Percentiles rank a stretch among this genome's conserved stretches.
These are phyloP conservation scores for Erythrocercus mccallii DNA, from an alignment of 2,113 vertebrate genomes.

Conservation along the genomic window DNA sequence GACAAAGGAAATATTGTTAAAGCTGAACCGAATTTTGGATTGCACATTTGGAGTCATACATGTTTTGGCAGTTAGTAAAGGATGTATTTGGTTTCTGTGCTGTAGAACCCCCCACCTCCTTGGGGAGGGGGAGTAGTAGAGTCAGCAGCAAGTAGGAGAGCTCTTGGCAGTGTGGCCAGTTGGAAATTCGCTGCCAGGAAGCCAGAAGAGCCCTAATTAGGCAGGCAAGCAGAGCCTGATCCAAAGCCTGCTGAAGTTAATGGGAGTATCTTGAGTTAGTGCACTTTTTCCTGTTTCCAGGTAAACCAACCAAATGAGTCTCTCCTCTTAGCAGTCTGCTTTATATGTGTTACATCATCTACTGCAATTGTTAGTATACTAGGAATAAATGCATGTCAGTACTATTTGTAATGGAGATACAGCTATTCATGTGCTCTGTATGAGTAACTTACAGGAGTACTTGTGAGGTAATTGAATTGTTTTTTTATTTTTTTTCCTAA, in stretches of 20 bases:
- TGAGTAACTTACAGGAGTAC: background rate
- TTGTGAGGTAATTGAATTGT: background rate
- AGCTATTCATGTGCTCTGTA: background rate
- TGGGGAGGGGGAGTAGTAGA: slow-evolving; percentile 40
- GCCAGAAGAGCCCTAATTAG: background rate
- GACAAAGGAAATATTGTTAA: slow-evolving; percentile 32
- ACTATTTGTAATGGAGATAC: background rate
- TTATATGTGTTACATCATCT: background rate
- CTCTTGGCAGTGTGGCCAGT: slow-evolving; percentile 4
- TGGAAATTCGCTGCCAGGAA: background rate
- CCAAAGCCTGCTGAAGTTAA: slow-evolving; percentile 13
- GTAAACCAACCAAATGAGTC: background rate
- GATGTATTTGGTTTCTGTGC: slow-evolving; percentile 27
- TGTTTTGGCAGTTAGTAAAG: slow-evolving; percentile 16
- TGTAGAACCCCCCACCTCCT: slow-evolving; percentile 30
- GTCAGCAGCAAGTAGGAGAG: slow-evolving; percentile 53
- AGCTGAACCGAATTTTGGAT: background rate
- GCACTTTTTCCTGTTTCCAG: background rate
- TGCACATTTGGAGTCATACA: background rate
- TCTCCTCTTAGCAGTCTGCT: background rate
- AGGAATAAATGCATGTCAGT: background rate
- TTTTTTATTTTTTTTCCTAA: slow-evolving; percentile 1
- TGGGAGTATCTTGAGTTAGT: background rate
- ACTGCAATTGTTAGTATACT: background rate
- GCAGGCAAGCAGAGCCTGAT: background rate